Percentiles rank a stretch among this genome's conserved stretches.
These are phyloP conservation scores for Automeris io DNA, from an alignment of 2,888 invertebrate genomes.

Conservation along the genomic window DNA sequence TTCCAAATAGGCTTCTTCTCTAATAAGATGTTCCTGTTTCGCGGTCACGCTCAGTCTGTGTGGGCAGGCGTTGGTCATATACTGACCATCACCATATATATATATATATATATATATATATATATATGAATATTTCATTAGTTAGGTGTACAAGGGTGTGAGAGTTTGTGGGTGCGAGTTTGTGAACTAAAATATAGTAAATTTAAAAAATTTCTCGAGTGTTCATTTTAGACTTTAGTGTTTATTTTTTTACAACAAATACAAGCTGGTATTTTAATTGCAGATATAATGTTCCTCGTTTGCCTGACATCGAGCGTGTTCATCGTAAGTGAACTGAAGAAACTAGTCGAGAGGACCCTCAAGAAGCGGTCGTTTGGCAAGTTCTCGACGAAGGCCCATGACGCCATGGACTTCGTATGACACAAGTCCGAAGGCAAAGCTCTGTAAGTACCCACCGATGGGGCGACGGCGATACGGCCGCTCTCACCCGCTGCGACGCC, in stretches of 20 bases:
- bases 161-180: too few species aligned
- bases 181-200: too few species aligned
- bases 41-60: constrained; percentile 95
- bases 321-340: constrained; percentile 94
- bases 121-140: too few species aligned
- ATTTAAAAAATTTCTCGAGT: too few species aligned
- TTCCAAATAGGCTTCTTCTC: constrained; percentile 86
- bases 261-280: too few species aligned
- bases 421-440: constrained; percentile 66
- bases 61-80: constrained; percentile 97
- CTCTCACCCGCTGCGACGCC: constrained; percentile 11
- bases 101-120: too few species aligned
- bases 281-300: constrained; percentile 94
- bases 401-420: constrained; percentile 86
- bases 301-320: constrained; percentile 97
- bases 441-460: constrained; percentile 40
- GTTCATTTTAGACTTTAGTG: too few species aligned
- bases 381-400: constrained; percentile 60
- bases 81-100: constrained; percentile 98
- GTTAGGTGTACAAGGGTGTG: too few species aligned
- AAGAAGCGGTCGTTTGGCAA: constrained; percentile 73
- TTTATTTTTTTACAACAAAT: too few species aligned
- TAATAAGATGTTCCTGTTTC: constrained; percentile 87
- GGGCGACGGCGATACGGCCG: constrained; percentile 12
- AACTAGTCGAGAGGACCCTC: constrained; percentile 86